Evolutionary conservation across 2,888 invertebrate genomes (phyloP).

Genomic region (Pyrochroa serraticornis): DNA sequence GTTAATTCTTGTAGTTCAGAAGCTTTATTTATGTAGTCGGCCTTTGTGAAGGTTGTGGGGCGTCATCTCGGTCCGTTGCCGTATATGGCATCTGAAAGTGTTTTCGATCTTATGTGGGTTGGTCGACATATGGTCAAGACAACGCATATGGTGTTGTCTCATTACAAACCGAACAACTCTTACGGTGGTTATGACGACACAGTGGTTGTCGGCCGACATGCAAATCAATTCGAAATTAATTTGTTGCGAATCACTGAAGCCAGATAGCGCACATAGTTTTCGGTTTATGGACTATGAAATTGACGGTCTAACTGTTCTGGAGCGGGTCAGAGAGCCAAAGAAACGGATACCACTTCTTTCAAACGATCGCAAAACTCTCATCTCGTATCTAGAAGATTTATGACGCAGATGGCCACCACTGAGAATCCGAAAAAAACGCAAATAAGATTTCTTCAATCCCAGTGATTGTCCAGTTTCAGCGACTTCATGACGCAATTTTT

Average conservation of each 20-base stretch:
- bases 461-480: no score
- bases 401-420: no score
- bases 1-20: no score
- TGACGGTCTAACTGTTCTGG: conserved; percentile 6
- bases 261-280: conserved; percentile 2
- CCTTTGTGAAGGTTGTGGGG: conserved; percentile 42
- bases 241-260: conserved; percentile 10
- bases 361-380: no score
- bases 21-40: conserved; percentile 22
- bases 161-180: conserved; percentile 23
- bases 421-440: no score
- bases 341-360: background rate
- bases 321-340: background rate
- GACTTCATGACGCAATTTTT: no score
- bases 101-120: conserved; percentile 48
- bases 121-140: conserved; percentile 44
- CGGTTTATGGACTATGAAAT: conserved; percentile 21
- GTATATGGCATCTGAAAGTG: conserved; percentile 47
- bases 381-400: no score
- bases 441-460: no score
- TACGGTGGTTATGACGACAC: conserved; percentile 12
- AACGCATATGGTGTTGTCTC: conserved; percentile 28
- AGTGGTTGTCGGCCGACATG: conserved; percentile 10
- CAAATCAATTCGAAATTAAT: conserved; percentile 19
- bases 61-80: conserved; percentile 35